Base-by-base conservation (phyloP, 2,113 vertebrate species). In the Misgurnus anguillicaudatus region DNA sequence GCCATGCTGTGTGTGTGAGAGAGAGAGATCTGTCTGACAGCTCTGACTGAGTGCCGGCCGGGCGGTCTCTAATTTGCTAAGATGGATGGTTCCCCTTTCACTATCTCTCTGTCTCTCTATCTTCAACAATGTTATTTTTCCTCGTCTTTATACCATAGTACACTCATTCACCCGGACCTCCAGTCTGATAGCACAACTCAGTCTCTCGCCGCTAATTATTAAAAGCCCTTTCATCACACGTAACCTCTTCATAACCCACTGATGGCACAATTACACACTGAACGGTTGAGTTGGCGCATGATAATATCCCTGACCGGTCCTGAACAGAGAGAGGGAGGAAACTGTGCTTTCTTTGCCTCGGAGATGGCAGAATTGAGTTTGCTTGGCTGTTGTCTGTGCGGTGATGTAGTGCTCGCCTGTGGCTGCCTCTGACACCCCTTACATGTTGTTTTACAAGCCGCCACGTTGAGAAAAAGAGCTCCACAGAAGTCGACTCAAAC, bases 61-160 rank as follows among this genome's bases (percentile, higher is more conserved):
- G 86, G 90, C 89, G 82, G 87, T 85, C 83, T 86, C 90, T 93
- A 95, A 95, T 95, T 94, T 94, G 91, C 94, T 92, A 94, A 96
- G 96, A 98, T 97, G 94, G 95, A 98, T 98, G 90, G 89, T 94
- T 92, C 95, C 94, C 78, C 77, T 66, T 55, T 51, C 71, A 57
- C 21, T 65, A 24, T 51, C 77, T 55, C 42, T 61, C 62, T 74
- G 66, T 72, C 21, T 55, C 72, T 65, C 76, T 62, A 24, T 76
- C 71, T 58, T 16, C 51, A 67, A 38, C 13, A 17, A 17, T 36
- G 64, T 80, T 57, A 78, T 76, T 77, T 75, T 62, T 65, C 69
- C 83, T 84, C 79, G 17, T 39, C 76, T 79, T 84, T 81, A 71
- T 80, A 31, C 24, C 70, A 57, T 63, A 55, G 82, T 63, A 76